These are phyloP conservation scores for Diachrysia chrysitis DNA, from an alignment of 2,888 invertebrate species.

Conservation along the genomic window DNA sequence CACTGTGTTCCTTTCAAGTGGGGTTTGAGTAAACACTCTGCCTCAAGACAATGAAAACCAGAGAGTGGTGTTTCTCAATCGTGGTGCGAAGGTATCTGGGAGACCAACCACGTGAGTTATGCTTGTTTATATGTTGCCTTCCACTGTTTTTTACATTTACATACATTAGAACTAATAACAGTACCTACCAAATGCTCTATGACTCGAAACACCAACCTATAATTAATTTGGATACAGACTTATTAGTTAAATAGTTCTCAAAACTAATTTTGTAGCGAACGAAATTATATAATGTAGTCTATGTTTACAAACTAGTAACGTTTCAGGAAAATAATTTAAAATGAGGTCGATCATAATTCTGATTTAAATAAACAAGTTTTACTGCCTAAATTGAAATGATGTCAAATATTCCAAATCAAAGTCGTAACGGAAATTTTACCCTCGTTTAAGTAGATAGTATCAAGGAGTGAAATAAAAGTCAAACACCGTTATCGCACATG, in stretches of 20 bases:
- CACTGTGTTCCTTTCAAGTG: slow-evolving; percentile 41
- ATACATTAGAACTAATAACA: not conserved
- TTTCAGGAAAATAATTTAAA: not conserved
- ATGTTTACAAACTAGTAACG: not conserved
- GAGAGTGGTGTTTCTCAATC: slow-evolving; percentile 41
- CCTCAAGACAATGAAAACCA: slow-evolving; percentile 37
- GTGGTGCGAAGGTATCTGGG: slow-evolving; percentile 8
- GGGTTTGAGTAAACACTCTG: slow-evolving; percentile 42
- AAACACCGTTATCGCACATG: slow-evolving; percentile 41
- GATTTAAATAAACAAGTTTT: not conserved
- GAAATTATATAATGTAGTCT: not conserved
- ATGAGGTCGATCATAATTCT: not conserved
- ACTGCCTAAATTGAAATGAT: not conserved
- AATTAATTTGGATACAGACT: no score
- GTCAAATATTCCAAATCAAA: not conserved
- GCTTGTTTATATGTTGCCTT: not conserved
- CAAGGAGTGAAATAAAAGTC: slow-evolving; percentile 53
- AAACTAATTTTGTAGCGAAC: not conserved
- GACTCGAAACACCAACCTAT: not conserved
- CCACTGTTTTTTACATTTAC: not conserved
- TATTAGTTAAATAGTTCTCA: no score
- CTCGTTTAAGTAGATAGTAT: slow-evolving; percentile 27
- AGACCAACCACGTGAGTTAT: not conserved
- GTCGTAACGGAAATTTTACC: slow-evolving; percentile 46
- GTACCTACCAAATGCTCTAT: not conserved